Conservation (phyloP, 1,140 invertebrate genomes). For the Drosophila erecta region DNA sequence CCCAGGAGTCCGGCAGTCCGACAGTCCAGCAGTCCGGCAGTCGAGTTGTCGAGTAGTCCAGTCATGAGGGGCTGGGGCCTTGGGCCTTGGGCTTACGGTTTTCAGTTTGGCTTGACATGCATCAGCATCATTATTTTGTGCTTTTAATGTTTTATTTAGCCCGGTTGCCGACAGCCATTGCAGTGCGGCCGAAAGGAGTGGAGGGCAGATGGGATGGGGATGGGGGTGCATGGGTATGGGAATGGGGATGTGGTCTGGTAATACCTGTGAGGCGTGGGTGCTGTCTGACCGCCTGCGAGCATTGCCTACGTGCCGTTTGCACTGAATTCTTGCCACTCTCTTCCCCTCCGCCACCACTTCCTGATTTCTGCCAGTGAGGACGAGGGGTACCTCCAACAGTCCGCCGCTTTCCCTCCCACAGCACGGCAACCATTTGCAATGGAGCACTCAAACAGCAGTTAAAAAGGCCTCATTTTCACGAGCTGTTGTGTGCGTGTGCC, state of each 20-base stretch:
- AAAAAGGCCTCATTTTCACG: slow-evolving; percentile 80
- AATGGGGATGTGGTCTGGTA: too few species aligned
- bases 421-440: slow-evolving; percentile 63
- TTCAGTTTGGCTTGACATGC: slow-evolving; percentile 77
- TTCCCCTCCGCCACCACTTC: background rate
- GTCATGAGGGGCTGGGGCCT: background rate
- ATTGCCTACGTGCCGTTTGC: slow-evolving; percentile 64
- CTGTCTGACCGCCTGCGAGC: slow-evolving; percentile 51
- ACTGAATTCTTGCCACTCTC: slow-evolving; percentile 37
- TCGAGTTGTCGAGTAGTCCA: background rate
- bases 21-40: too few species aligned
- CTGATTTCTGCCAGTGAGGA: background rate
- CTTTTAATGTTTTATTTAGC: slow-evolving; percentile 81
- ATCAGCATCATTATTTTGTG: slow-evolving; percentile 81
- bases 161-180: slow-evolving; percentile 67
- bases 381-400: background rate
- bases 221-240: background rate
- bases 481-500: slow-evolving; percentile 48
- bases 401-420: background rate
- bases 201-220: background rate
- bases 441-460: slow-evolving; percentile 79
- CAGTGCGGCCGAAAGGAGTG: slow-evolving; percentile 6
- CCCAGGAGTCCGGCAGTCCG: background rate
- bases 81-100: slow-evolving; percentile 66
- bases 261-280: background rate